Percentiles rank a stretch among this genome's conserved stretches.
These are phyloP conservation scores for Syngnathoides biaculeatus DNA, from an alignment of 2,113 vertebrate species.

Conservation along the genomic window DNA sequence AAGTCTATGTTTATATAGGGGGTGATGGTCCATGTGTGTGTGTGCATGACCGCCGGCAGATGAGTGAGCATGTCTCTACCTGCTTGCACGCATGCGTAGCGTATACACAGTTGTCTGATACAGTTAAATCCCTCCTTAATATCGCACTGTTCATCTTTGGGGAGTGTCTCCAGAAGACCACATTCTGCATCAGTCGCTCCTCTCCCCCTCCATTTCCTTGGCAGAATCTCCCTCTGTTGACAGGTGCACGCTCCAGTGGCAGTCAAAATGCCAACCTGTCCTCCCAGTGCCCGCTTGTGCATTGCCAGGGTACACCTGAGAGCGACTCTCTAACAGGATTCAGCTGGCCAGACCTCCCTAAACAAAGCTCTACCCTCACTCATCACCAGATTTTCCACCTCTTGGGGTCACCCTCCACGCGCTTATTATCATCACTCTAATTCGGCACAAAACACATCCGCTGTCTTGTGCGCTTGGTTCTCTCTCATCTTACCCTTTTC, in stretches of 20 bases:
- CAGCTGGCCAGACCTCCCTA: constrained; percentile 57
- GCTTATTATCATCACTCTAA: constrained; percentile 21
- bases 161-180: constrained; percentile 41
- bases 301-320: constrained; percentile 77
- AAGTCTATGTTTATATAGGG: constrained; percentile 45
- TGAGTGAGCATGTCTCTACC: constrained; percentile 16
- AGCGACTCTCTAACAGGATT: constrained; percentile 71
- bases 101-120: constrained; percentile 51
- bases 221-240: constrained; percentile 68
- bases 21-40: constrained; percentile 25
- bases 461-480: constrained; percentile 15
- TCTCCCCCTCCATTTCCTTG: constrained; percentile 44
- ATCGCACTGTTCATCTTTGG: constrained; percentile 48
- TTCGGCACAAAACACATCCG: constrained; percentile 19
- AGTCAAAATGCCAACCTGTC: constrained; percentile 81
- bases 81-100: constrained; percentile 21
- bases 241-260: constrained; percentile 74
- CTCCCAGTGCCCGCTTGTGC: constrained; percentile 77
- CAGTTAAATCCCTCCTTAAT: constrained; percentile 61
- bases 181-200: constrained; percentile 16
- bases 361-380: constrained; percentile 43
- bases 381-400: constrained; percentile 15
- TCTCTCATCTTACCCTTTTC: constrained; percentile 38
- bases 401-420: constrained; percentile 14
- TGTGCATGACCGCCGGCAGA: constrained; percentile 1